phyloP scores from a whole-genome alignment of 64 coral and sea anemone genomes.

The Pocillopora verrucosa region DNA sequence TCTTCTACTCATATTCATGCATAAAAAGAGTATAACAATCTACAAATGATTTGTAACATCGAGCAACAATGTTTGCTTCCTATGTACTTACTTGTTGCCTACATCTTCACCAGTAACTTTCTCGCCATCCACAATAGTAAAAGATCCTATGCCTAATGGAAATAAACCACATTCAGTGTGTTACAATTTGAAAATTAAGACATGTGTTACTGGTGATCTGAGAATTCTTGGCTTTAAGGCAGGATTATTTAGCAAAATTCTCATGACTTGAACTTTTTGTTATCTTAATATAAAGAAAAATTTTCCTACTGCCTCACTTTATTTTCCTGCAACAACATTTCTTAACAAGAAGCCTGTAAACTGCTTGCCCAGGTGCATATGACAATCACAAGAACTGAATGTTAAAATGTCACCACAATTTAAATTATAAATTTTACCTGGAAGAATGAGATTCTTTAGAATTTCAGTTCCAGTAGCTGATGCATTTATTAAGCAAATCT shows the following conservation, averaged over 20 bases:
- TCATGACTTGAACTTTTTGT: no score
- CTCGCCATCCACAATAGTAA: constrained; percentile 87
- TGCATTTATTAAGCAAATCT: constrained; percentile 94
- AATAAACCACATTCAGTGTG: no score
- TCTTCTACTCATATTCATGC: not conserved
- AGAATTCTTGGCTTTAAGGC: no score
- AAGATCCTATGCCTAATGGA: constrained; percentile 83
- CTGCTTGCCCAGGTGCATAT: no score
- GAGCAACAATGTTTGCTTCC: not conserved
- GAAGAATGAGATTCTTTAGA: constrained; percentile 93
- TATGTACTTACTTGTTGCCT: constrained; percentile 81
- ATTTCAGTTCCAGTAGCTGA: constrained; percentile 97
- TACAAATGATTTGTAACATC: not conserved
- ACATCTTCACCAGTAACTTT: constrained; percentile 85
- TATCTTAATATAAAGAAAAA: no score
- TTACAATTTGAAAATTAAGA: no score
- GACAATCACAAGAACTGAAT: not conserved
- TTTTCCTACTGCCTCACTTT: no score
- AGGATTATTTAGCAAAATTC: no score
- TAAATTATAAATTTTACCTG: constrained; percentile 45
- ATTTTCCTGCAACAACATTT: no score
- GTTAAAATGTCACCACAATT: not conserved
- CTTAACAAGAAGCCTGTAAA: no score
- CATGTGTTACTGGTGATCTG: no score
- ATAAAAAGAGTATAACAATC: not conserved